These are phyloP conservation scores for Arnoldichthys spilopterus DNA, from an alignment of 2,797 vertebrate species.

Conservation along the genomic window DNA sequence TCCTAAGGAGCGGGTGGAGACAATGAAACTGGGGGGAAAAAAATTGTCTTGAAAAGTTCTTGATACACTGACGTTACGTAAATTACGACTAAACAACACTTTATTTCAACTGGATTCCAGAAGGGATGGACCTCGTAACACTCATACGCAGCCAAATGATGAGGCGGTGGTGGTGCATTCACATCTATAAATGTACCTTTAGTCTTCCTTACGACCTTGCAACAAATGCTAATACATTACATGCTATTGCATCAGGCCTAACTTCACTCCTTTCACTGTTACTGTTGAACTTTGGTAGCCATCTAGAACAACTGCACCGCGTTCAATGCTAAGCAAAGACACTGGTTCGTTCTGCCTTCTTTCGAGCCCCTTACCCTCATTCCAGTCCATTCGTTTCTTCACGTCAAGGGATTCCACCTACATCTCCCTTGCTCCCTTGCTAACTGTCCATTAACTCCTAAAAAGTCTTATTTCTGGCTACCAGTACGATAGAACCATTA, in stretches of 20 bases:
- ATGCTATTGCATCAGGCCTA: neutral
- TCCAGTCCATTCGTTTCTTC: neutral
- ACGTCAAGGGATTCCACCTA: neutral
- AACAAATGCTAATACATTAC: neutral
- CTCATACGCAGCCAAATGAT: too few relatives aligned
- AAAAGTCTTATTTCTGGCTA: neutral
- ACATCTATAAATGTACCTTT: neutral
- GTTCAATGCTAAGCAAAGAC: neutral
- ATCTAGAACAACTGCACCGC: neutral
- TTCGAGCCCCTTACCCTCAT: neutral
- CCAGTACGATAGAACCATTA: neutral
- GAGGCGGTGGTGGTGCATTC: too few relatives aligned
- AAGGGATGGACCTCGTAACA: too few relatives aligned
- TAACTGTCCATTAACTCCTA: neutral
- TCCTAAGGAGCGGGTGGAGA: too few relatives aligned
- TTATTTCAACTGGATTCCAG: too few relatives aligned
- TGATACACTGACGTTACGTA: too few relatives aligned
- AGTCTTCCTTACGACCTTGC: neutral
- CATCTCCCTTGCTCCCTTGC: neutral
- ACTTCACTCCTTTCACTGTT: neutral
- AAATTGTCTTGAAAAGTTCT: too few relatives aligned
- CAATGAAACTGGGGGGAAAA: too few relatives aligned
- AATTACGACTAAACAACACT: too few relatives aligned
- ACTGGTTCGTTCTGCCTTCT: too few relatives aligned
- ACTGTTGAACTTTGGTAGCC: neutral